phyloP scores from a whole-genome alignment of 2,797 vertebrate species.

The Allobates femoralis region DNA sequence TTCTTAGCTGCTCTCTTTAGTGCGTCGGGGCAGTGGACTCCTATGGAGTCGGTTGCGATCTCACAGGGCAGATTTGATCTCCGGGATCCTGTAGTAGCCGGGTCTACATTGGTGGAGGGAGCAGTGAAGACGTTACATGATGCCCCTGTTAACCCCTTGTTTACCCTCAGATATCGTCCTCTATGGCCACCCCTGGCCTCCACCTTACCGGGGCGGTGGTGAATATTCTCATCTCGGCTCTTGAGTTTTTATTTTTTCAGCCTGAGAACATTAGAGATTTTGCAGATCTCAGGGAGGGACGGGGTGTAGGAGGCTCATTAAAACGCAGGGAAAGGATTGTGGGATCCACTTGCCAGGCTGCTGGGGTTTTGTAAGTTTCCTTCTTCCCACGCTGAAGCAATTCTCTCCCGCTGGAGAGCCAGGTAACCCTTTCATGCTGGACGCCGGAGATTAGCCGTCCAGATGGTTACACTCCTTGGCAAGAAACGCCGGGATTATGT shows the following conservation, averaged over 20 bases:
- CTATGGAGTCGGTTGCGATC: too few species aligned
- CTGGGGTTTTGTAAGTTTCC: slow-evolving; percentile 31
- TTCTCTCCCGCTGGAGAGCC: background rate
- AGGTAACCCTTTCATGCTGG: slow-evolving; percentile 24
- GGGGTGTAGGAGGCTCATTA: slow-evolving; percentile 45
- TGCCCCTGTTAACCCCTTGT: background rate
- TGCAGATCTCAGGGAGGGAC: slow-evolving; percentile 28
- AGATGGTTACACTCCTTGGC: background rate
- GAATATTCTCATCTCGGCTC: background rate
- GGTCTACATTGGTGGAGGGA: too few species aligned
- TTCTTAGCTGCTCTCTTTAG: too few species aligned
- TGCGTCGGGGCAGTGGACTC: too few species aligned
- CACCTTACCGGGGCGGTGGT: background rate
- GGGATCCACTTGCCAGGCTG: slow-evolving; percentile 39
- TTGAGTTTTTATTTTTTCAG: slow-evolving; percentile 36
- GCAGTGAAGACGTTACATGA: too few species aligned
- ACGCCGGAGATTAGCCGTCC: background rate
- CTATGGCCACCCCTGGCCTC: background rate
- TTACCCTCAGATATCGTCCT: background rate
- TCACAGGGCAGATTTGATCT: too few species aligned
- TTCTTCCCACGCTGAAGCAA: slow-evolving; percentile 53
- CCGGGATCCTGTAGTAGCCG: too few species aligned
- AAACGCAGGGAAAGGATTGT: slow-evolving; percentile 21
- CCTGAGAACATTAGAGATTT: slow-evolving; percentile 35
- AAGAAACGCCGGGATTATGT: background rate